phyloP scores from a whole-genome alignment of 2,797 vertebrate species.

The Pangasius larnaudii region DNA sequence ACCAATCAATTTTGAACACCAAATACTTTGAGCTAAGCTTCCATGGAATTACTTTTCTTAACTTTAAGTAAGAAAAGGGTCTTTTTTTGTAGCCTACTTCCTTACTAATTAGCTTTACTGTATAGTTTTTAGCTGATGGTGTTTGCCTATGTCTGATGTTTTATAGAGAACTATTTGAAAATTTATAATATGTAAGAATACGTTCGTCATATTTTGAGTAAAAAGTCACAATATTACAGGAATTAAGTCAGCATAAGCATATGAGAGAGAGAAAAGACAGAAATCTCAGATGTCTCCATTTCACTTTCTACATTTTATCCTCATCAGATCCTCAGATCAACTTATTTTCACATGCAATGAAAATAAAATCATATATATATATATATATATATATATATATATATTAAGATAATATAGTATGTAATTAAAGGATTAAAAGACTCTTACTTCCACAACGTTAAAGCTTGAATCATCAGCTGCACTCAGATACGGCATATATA shows the following conservation, averaged over 20 bases:
- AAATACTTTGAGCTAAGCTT: background rate
- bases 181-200: background rate
- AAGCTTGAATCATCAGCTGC: background rate
- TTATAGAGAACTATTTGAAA: background rate
- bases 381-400: too few species aligned
- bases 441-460: background rate
- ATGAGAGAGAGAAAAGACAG: background rate
- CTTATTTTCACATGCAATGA: background rate
- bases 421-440: background rate
- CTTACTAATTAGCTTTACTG: background rate
- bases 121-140: background rate
- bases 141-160: background rate
- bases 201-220: background rate
- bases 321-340: background rate
- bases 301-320: background rate
- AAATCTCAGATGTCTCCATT: background rate
- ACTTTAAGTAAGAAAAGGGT: background rate
- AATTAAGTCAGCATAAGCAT: background rate
- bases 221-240: background rate
- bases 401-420: background rate
- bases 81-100: background rate
- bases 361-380: too few species aligned
- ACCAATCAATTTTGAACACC: background rate
- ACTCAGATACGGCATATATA: background rate
- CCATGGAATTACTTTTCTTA: background rate